Conservation (phyloP, 1,140 invertebrate genomes). For the Polypedilum pembai region DNA sequence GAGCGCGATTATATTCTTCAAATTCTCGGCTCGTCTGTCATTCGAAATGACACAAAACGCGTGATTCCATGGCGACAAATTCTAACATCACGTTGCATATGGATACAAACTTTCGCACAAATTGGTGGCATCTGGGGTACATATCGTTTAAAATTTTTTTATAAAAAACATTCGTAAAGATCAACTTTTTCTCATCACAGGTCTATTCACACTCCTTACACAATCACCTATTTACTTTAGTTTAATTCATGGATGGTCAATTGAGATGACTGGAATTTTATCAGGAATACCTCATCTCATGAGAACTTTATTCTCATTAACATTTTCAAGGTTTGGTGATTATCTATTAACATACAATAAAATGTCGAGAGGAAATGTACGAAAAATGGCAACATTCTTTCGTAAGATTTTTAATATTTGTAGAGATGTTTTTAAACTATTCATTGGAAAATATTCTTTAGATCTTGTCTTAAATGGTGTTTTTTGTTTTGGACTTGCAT, state of each 20-base stretch:
- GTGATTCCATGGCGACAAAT: not conserved
- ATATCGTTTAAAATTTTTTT: no score
- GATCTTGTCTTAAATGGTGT: slow-evolving; percentile 43
- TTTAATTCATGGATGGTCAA: slow-evolving; percentile 66
- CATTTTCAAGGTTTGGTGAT: slow-evolving; percentile 49
- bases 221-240: slow-evolving; percentile 73
- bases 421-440: slow-evolving; percentile 27
- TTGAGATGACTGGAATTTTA: slow-evolving; percentile 54
- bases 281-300: slow-evolving; percentile 52
- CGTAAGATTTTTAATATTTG: slow-evolving; percentile 35
- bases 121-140: slow-evolving; percentile 52
- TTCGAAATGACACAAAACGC: not conserved
- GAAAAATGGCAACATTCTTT: slow-evolving; percentile 49
- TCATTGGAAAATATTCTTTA: slow-evolving; percentile 29
- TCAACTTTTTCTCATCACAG: no score
- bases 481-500: slow-evolving; percentile 47
- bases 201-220: slow-evolving; percentile 50
- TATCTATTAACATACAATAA: slow-evolving; percentile 48
- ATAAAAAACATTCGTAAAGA: no score
- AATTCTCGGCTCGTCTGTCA: slow-evolving; percentile 39
- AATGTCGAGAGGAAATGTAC: slow-evolving; percentile 49
- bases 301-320: slow-evolving; percentile 49
- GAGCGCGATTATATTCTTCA: slow-evolving; percentile 53
- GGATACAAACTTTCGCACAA: slow-evolving; percentile 44
- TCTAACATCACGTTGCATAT: not conserved